Percentiles rank a stretch among this genome's conserved stretches.
Evolutionary conservation across 2,797 vertebrate species (phyloP).

Genomic region (Perodicticus potto): DNA sequence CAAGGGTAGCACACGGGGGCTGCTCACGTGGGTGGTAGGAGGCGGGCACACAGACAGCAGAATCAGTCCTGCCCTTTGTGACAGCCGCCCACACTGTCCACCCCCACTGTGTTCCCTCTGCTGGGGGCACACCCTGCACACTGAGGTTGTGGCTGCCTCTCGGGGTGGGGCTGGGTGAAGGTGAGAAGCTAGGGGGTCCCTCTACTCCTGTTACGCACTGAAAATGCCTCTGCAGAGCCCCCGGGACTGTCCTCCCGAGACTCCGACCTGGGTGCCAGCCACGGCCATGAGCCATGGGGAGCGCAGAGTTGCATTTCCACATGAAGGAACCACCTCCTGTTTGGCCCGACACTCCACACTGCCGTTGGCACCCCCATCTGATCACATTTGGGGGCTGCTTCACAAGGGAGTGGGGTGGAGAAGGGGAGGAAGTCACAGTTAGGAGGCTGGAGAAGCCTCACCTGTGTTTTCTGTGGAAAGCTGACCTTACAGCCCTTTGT

Average conservation of each 20-base stretch:
- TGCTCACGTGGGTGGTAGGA: not conserved
- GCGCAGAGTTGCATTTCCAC: not conserved
- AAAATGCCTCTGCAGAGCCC: not conserved
- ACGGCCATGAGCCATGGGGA: fast-evolving
- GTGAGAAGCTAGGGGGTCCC: no score
- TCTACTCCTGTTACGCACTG: not conserved
- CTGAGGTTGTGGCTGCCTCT: not conserved
- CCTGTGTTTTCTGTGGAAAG: fast-evolving
- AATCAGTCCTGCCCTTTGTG: fast-evolving
- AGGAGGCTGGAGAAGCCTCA: not conserved
- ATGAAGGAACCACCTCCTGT: fast-evolving
- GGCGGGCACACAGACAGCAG: fast-evolving
- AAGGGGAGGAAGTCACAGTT: not conserved
- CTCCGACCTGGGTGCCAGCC: not conserved
- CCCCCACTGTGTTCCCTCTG: no score
- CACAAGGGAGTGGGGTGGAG: not conserved
- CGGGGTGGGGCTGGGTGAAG: no score
- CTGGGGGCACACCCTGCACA: no score
- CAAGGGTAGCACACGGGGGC: no score
- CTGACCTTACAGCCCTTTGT: fast-evolving
- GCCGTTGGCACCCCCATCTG: no score
- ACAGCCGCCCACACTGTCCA: no score
- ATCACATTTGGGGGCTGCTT: not conserved
- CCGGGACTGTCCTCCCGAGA: not conserved
- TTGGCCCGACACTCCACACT: not conserved